phyloP scores from a whole-genome alignment of 92 coral and sea anemone species.

The Actinernus sp. region DNA sequence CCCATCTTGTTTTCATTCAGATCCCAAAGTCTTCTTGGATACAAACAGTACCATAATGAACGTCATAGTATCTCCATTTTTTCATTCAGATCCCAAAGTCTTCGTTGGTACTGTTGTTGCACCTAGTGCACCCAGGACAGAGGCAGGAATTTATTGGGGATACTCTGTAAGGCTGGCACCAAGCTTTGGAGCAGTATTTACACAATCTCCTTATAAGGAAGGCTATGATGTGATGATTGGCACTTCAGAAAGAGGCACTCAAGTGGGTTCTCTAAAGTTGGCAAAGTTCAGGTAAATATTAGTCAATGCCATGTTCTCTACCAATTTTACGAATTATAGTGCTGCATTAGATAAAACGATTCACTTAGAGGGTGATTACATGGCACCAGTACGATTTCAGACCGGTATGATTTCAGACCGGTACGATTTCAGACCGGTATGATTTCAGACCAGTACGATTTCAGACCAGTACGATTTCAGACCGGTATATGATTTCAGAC shows the following conservation, averaged over 20 bases:
- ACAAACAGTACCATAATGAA: too few relatives aligned
- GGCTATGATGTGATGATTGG: slow-evolving; percentile 94
- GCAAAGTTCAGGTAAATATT: slow-evolving; percentile 76
- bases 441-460: too few relatives aligned
- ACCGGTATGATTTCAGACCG: too few relatives aligned
- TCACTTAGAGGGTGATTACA: too few relatives aligned
- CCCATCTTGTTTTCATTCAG: too few relatives aligned
- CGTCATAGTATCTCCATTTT: not conserved
- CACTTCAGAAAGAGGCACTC: slow-evolving; percentile 93
- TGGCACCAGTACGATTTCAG: too few relatives aligned
- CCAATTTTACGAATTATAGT: too few relatives aligned
- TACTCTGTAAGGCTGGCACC: slow-evolving; percentile 90
- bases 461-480: too few relatives aligned
- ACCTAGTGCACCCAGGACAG: slow-evolving; percentile 87
- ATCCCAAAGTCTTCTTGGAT: too few relatives aligned
- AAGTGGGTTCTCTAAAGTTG: slow-evolving; percentile 68
- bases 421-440: too few relatives aligned
- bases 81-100: slow-evolving; percentile 60
- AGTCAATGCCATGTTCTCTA: not conserved
- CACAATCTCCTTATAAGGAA: slow-evolving; percentile 83
- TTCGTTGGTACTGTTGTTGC: slow-evolving; percentile 80
- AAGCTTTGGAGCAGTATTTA: slow-evolving; percentile 92
- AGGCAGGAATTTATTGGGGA: slow-evolving; percentile 96
- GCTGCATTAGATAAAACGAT: too few relatives aligned
- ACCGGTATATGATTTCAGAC: too few relatives aligned